Evolutionary conservation across 1,140 invertebrate genomes (phyloP).

Genomic region (Orchestia grillus): DNA sequence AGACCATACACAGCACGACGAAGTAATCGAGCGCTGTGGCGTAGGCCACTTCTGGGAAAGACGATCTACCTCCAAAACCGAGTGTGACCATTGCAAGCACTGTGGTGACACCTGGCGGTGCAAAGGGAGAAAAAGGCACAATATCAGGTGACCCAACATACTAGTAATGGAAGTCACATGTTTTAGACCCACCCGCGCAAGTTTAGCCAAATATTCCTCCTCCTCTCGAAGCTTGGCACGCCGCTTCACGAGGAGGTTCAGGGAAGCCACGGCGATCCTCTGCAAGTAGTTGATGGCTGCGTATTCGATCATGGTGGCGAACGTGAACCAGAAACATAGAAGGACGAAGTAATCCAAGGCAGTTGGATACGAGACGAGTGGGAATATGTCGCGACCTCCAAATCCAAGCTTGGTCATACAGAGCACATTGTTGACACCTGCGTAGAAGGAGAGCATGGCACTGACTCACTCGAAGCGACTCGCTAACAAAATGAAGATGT

Average conservation of each 20-base stretch:
- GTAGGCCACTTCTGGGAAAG: conserved; percentile 76
- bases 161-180: conserved; percentile 38
- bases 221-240: conserved; percentile 50
- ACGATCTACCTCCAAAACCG: conserved; percentile 75
- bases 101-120: conserved; percentile 75
- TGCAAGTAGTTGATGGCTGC: conserved; percentile 75
- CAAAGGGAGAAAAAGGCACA: conserved; percentile 62
- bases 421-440: conserved; percentile 76
- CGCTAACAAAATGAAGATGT: neutral
- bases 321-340: conserved; percentile 76
- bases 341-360: conserved; percentile 77
- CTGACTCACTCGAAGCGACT: neutral
- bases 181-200: conserved; percentile 52
- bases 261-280: conserved; percentile 70
- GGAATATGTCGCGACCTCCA: conserved; percentile 74
- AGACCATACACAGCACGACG: conserved; percentile 76
- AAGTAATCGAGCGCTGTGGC: conserved; percentile 78
- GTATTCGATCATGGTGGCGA: conserved; percentile 77
- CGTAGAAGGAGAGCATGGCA: conserved; percentile 59
- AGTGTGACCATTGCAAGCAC: conserved; percentile 77
- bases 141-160: conserved; percentile 60
- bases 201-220: conserved; percentile 50
- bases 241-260: conserved; percentile 28
- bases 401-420: conserved; percentile 77
- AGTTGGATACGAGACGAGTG: conserved; percentile 75